Conservation (phyloP, 2,113 vertebrate species). For the Channa maculata region DNA sequence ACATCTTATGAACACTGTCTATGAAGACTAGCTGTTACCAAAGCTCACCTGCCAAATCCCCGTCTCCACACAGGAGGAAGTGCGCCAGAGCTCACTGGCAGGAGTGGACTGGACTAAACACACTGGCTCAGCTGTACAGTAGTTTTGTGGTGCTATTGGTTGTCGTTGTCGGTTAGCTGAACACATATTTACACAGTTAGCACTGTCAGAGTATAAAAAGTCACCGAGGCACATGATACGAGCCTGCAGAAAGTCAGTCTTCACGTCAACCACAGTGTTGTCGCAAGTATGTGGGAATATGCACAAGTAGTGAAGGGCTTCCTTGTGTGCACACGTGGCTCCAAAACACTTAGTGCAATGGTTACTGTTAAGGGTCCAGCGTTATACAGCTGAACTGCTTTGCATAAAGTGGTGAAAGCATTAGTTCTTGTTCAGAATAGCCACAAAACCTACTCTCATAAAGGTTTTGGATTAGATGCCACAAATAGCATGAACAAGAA, state of each 20-base stretch:
- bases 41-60: slow-evolving; percentile 28
- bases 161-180: background rate
- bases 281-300: background rate
- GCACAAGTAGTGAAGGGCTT: background rate
- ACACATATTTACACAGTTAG: background rate
- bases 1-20: slow-evolving; percentile 27
- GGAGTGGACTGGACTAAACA: slow-evolving; percentile 33
- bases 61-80: background rate
- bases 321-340: background rate
- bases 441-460: no score
- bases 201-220: slow-evolving; percentile 1
- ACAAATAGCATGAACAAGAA: no score
- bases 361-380: background rate
- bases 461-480: no score
- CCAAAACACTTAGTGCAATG: background rate
- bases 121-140: background rate
- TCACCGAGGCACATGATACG: slow-evolving; percentile 12
- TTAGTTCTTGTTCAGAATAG: no score
- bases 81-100: background rate
- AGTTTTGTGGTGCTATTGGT: background rate
- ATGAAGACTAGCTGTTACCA: slow-evolving; percentile 32
- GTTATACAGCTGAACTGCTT: background rate
- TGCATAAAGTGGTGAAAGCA: no score
- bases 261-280: slow-evolving; percentile 8
- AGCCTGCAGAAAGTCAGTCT: background rate